Evolutionary conservation across 1,140 invertebrate genomes (phyloP).

Genomic region (Drosophila prosaltans): DNA sequence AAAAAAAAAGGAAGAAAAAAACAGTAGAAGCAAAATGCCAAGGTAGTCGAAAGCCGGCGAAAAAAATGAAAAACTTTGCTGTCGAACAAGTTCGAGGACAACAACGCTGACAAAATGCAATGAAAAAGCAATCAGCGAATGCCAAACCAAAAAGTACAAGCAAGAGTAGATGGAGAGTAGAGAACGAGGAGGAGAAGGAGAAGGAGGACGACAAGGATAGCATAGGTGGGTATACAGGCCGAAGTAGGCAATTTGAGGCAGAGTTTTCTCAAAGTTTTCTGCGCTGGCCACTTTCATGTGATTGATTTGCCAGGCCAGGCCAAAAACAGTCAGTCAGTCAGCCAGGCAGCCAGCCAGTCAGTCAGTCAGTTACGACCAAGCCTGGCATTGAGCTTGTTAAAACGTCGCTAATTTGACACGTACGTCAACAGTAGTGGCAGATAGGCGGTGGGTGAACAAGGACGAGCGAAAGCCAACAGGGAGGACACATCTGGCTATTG

Average conservation of each 20-base stretch:
- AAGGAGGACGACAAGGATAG: neutral
- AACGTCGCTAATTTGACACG: slow-evolving; percentile 77
- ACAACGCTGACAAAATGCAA: slow-evolving; percentile 67
- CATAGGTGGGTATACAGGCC: neutral
- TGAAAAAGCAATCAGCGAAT: slow-evolving; percentile 74
- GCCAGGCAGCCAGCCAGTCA: too few relatives aligned
- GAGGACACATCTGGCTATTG: slow-evolving; percentile 2
- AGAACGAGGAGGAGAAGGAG: too few relatives aligned
- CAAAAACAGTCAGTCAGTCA: neutral
- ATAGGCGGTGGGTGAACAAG: slow-evolving; percentile 20
- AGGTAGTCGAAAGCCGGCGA: neutral
- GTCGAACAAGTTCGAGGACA: slow-evolving; percentile 46
- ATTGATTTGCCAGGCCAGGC: slow-evolving; percentile 60
- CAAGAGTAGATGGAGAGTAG: slow-evolving; percentile 11
- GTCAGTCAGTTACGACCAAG: neutral
- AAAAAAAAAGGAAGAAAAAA: slow-evolving; percentile 10
- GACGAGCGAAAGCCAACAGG: neutral
- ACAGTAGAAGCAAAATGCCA: slow-evolving; percentile 2
- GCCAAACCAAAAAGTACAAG: slow-evolving; percentile 39
- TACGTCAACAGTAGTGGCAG: slow-evolving; percentile 60
- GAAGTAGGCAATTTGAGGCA: slow-evolving; percentile 70
- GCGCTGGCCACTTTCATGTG: slow-evolving; percentile 65
- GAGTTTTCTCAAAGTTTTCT: slow-evolving; percentile 68
- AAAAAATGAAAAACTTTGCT: slow-evolving; percentile 52
- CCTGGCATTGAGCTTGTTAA: slow-evolving; percentile 61